Evolutionary conservation across 53 echinoderm and acorn worm genomes (phyloP).

Genomic region (Actinopyga echinites): DNA sequence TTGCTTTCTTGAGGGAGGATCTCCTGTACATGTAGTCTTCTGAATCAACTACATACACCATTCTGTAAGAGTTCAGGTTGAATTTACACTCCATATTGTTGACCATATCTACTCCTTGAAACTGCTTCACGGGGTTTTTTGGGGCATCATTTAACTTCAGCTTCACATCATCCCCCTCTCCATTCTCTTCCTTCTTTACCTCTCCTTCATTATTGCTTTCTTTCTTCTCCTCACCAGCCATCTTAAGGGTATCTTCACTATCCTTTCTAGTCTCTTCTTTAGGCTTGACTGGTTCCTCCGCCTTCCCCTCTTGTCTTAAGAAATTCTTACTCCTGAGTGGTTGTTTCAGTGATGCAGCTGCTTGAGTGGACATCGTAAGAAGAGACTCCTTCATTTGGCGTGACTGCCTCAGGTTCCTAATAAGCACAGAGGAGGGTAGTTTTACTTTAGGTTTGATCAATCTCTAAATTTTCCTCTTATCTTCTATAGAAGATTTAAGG

Average conservation of each 20-base stretch:
- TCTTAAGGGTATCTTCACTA: not conserved
- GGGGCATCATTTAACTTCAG: conserved; percentile 24
- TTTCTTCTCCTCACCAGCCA: conserved; percentile 29
- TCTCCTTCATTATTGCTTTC: conserved; percentile 22
- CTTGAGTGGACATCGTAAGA: conserved; percentile 41
- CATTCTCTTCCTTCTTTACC: not conserved
- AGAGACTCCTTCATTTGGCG: conserved; percentile 36
- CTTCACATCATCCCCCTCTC: conserved; percentile 5
- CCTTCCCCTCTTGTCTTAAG: conserved; percentile 41
- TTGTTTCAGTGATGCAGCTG: conserved; percentile 33
- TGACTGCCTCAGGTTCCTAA: conserved; percentile 22
- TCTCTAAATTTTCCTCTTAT: no score
- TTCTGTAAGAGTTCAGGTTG: conserved; percentile 98
- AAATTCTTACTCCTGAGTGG: conserved; percentile 43
- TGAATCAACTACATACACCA: conserved; percentile 98
- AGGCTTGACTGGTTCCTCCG: conserved; percentile 50
- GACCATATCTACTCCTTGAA: conserved; percentile 93
- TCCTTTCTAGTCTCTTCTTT: conserved; percentile 30
- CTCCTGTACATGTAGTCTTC: conserved; percentile 99
- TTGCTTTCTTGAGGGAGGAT: conserved; percentile 93
- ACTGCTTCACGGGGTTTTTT: conserved; percentile 10
- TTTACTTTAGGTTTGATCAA: no score
- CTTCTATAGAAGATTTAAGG: no score
- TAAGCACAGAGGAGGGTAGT: not conserved
- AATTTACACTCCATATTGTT: conserved; percentile 99